Conservation (phyloP, 2,888 invertebrate species). For the Nudaria mundana region DNA sequence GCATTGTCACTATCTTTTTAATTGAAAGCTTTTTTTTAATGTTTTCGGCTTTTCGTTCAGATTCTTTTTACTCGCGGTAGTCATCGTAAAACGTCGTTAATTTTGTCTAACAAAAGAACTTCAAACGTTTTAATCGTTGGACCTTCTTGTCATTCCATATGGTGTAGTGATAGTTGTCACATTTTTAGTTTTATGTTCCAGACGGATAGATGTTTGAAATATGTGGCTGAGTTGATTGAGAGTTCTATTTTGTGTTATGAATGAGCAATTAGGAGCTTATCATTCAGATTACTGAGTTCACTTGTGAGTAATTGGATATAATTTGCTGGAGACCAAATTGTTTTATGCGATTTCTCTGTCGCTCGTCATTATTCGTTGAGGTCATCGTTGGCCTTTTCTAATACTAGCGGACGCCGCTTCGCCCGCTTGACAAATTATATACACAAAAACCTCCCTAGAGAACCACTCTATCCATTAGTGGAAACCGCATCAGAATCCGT, state of each 20-base stretch:
- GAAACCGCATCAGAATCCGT: too few species aligned
- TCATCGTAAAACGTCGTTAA: conserved; percentile 65
- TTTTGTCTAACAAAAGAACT: conserved; percentile 69
- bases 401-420: too few species aligned
- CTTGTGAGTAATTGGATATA: conserved; percentile 3
- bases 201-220: conserved; percentile 39
- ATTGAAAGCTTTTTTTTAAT: conserved; percentile 63
- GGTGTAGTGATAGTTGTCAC: conserved; percentile 61
- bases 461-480: too few species aligned
- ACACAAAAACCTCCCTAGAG: too few species aligned
- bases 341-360: conserved; percentile 4
- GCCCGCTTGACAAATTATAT: too few species aligned
- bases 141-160: conserved; percentile 64
- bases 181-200: conserved; percentile 65
- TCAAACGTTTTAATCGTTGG: conserved; percentile 65
- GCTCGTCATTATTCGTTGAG: conserved; percentile 7
- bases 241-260: conserved; percentile 4
- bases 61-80: conserved; percentile 50
- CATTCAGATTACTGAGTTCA: background rate
- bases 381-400: conserved; percentile 2
- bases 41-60: conserved; percentile 55
- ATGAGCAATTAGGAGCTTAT: background rate
- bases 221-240: conserved; percentile 21
- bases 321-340: conserved; percentile 1
- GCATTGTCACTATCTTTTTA: conserved; percentile 74